Conservation (phyloP, 1,140 invertebrate species). For the Drosophila ficusphila region DNA sequence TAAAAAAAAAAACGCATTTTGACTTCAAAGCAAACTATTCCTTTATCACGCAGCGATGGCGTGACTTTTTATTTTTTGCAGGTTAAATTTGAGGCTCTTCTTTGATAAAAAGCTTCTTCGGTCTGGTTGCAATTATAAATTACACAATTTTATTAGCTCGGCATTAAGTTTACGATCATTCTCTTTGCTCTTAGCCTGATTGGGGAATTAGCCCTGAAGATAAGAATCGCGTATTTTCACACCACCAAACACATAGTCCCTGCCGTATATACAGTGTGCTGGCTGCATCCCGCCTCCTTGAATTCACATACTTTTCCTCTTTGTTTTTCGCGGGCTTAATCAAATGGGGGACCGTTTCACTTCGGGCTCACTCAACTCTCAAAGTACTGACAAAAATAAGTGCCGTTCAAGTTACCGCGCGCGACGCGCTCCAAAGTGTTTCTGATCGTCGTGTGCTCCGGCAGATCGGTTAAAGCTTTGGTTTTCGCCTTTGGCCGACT, state of each 20-base stretch:
- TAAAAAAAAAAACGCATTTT: too few relatives aligned
- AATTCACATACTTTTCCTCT: conserved; percentile 49
- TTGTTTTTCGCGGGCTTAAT: conserved; percentile 4
- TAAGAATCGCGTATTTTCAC: conserved; percentile 1
- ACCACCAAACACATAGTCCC: neutral
- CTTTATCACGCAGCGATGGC: conserved; percentile 6
- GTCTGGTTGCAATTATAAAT: conserved; percentile 39
- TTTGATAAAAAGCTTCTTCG: conserved; percentile 31
- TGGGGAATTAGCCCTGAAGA: neutral
- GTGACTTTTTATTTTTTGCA: conserved; percentile 14
- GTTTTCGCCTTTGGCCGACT: conserved; percentile 42
- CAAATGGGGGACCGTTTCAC: conserved; percentile 14
- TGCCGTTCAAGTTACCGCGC: conserved; percentile 60
- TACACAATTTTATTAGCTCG: conserved; percentile 61
- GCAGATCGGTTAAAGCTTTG: conserved; percentile 75
- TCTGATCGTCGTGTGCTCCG: conserved; percentile 69
- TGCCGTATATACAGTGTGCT: neutral
- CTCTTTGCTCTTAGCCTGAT: conserved; percentile 28
- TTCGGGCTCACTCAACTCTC: conserved; percentile 4
- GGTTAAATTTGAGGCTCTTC: conserved; percentile 14
- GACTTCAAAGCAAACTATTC: conserved; percentile 1
- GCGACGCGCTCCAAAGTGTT: conserved; percentile 78
- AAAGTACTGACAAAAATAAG: conserved; percentile 29
- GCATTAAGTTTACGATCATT: conserved; percentile 21
- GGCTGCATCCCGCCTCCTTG: neutral